These are phyloP conservation scores for Drymodes brunneopygia DNA, from an alignment of 2,113 vertebrate genomes.

Conservation along the genomic window DNA sequence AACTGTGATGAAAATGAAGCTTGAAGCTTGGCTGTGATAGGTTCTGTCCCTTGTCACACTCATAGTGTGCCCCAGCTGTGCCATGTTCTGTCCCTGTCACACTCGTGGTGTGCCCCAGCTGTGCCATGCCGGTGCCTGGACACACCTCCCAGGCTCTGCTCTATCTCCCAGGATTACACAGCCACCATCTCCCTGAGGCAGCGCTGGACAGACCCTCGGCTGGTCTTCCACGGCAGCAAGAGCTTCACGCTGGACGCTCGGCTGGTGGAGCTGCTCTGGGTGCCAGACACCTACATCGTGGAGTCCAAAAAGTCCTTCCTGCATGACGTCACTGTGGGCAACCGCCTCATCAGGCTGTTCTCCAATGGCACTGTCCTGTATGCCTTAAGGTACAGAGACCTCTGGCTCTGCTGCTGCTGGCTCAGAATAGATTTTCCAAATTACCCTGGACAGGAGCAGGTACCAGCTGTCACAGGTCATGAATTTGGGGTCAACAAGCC, in stretches of 20 bases:
- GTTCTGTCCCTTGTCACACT: neutral
- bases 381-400: constrained; percentile 77
- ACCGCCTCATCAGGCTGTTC: constrained; percentile 86
- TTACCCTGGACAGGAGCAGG: neutral
- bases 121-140: neutral
- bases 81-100: neutral
- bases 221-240: constrained; percentile 85
- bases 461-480: fast-evolving
- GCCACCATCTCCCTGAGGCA: constrained; percentile 87
- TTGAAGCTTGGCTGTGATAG: neutral
- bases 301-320: constrained; percentile 90
- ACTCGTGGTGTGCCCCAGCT: neutral
- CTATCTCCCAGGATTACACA: constrained; percentile 81
- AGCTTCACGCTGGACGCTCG: constrained; percentile 87
- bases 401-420: neutral
- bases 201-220: constrained; percentile 81
- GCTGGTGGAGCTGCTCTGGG: constrained; percentile 87
- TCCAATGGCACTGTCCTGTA: constrained; percentile 88
- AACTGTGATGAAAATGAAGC: neutral
- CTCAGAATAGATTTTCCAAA: neutral
- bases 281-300: constrained; percentile 90
- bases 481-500: neutral
- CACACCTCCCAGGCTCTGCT: fast-evolving
- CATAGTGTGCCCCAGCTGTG: fast-evolving
- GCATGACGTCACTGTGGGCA: constrained; percentile 85